Evolutionary conservation across 2,888 invertebrate species (phyloP).

Genomic region (Ormyrus thymus): DNA sequence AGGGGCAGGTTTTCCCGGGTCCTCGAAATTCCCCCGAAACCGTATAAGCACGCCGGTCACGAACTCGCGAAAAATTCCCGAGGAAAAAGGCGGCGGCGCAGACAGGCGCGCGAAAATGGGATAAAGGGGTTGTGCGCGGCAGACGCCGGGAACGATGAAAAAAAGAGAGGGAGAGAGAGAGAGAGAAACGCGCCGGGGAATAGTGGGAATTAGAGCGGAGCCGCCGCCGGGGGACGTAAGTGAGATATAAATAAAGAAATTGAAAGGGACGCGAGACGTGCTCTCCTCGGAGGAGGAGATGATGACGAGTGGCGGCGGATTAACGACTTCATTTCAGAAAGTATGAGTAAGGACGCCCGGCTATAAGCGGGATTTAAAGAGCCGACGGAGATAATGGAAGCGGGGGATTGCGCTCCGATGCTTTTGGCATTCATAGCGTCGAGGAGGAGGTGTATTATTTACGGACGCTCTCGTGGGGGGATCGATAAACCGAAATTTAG

Average conservation of each 20-base stretch:
- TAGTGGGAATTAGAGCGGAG: background rate
- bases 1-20: background rate
- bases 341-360: background rate
- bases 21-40: background rate
- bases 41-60: constrained; percentile 21
- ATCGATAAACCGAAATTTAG: too few relatives aligned
- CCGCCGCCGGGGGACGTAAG: background rate
- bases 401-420: background rate
- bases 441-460: too few relatives aligned
- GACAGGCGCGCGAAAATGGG: constrained; percentile 1
- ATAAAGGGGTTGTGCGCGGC: background rate
- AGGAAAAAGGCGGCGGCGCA: background rate
- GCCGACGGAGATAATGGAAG: constrained; percentile 5
- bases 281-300: background rate
- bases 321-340: constrained; percentile 16
- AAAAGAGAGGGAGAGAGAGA: background rate
- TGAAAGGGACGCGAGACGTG: constrained; percentile 5
- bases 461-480: too few relatives aligned
- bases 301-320: constrained; percentile 13
- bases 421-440: too few relatives aligned
- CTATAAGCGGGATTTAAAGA: constrained; percentile 4
- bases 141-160: background rate
- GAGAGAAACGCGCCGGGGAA: background rate
- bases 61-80: constrained; percentile 18
- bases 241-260: constrained; percentile 21